These are phyloP conservation scores for Cygnus atratus DNA, from an alignment of 2,113 vertebrate genomes.

Conservation along the genomic window DNA sequence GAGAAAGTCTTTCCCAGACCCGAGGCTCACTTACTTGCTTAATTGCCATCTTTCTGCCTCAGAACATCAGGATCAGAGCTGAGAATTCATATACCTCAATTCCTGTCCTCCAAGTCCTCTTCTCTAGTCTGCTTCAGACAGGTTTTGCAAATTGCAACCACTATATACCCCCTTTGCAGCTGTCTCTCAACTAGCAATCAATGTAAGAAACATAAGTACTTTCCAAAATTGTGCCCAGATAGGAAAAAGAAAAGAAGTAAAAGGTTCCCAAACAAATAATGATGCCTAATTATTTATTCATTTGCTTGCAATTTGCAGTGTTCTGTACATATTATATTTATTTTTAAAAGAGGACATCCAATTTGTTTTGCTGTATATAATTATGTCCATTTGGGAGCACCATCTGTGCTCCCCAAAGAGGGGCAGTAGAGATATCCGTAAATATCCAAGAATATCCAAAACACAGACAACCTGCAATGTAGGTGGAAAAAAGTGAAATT, in stretches of 20 bases:
- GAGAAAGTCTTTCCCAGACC: background rate
- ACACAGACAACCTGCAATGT: background rate
- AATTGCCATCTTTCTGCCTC: background rate
- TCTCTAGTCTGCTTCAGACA: background rate
- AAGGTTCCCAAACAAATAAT: background rate
- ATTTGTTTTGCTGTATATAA: rapidly evolving
- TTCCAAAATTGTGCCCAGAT: background rate
- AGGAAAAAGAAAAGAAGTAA: background rate
- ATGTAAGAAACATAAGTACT: background rate
- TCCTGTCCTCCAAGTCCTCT: background rate
- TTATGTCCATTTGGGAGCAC: background rate
- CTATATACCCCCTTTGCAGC: background rate
- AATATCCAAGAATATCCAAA: background rate
- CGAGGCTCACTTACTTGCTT: background rate
- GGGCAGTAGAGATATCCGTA: background rate
- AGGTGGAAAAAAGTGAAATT: background rate
- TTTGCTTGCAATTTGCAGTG: background rate
- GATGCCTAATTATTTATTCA: background rate
- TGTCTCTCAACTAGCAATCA: background rate
- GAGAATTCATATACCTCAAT: background rate
- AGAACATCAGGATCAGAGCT: background rate
- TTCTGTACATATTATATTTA: background rate
- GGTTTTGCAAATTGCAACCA: background rate
- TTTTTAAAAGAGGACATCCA: background rate
- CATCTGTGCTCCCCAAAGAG: background rate